Evolutionary conservation across 2,888 invertebrate genomes (phyloP), one percentile per base, ranked within the genome.

Genomic region (Hemaris fuciformis): DNA sequence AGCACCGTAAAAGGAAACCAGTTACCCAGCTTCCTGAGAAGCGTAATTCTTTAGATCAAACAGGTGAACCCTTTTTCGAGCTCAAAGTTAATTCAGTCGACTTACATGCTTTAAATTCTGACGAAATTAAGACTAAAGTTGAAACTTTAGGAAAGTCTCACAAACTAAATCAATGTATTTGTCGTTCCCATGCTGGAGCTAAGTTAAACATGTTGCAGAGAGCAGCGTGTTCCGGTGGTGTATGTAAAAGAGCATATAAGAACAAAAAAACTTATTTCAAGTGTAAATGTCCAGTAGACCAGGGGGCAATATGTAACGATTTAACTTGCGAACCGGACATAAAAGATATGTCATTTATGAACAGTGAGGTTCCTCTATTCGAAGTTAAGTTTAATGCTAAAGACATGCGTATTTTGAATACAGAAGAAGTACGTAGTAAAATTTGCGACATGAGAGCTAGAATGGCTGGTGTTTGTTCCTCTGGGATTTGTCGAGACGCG

Each of bases 401-500:
- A 31, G 70, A 70, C 38, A 80, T 83, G 79, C 72, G 74, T 61
- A 69, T 84, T 45, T 63, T 81, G 18, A 85, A 85, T 70, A 61
- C 75, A 5, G 62, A 73, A 18, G 78, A 83, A 73, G 71, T 83
- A 23, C 56, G 66, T 64, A 62, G 72, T 22, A 73, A 76, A 66
- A 66, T 73, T 25, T 42, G 66, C 18, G 59, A 65, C 25, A 41
- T 67, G 48, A 46, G 71, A 45, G 58, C 57, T 22, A 57, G 63
- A 59, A 62, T 45, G 15, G 46, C 22, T 22, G 34, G 63, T 4
- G 5, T 46, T n/a, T 74, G 74, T 58, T 65, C 69, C 34, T 18
- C 57, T 59, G 65, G 66, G 7, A 38, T 65, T 31, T 67, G 66
- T 42, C 61, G 34, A 25, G 53, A 62, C 2, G 57, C 61, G 41